A percentile compares a stretch with the other conserved stretches of the same genome.
Conservation (phyloP, 2,888 invertebrate genomes). For the Magallana nippona region DNA sequence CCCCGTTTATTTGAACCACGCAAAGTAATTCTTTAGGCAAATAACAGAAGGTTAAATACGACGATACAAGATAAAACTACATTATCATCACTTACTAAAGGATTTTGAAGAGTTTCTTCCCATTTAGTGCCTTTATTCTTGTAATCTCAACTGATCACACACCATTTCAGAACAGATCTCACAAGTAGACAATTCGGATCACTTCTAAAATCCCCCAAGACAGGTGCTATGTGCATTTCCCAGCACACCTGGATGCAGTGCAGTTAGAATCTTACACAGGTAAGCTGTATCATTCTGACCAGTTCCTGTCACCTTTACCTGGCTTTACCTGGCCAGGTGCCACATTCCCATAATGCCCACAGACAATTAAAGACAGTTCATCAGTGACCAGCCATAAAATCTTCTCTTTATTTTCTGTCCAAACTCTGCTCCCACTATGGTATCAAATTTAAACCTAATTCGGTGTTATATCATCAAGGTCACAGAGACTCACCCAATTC, state of each 20-base stretch:
- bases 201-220: background rate
- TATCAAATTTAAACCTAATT: conserved; percentile 30
- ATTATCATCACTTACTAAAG: background rate
- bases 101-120: conserved; percentile 10
- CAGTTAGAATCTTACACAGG: background rate
- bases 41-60: no score
- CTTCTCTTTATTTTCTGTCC: background rate
- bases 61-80: background rate
- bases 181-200: background rate
- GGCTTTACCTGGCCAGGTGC: conserved; percentile 21
- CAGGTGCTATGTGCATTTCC: background rate
- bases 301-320: conserved; percentile 3
- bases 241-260: background rate
- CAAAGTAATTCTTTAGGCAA: no score
- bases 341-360: conserved; percentile 21
- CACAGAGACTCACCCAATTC: background rate
- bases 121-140: background rate
- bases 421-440: conserved; percentile 18
- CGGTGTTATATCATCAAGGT: conserved; percentile 19
- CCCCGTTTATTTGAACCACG: no score
- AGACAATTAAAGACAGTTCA: conserved; percentile 32
- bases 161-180: no score
- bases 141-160: no score
- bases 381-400: conserved; percentile 4
- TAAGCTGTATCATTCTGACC: conserved; percentile 4